A percentile compares a stretch with the other conserved stretches of the same genome.
These are phyloP conservation scores for Melanostigma gelatinosum DNA, from an alignment of 2,113 vertebrate species.

Conservation along the genomic window DNA sequence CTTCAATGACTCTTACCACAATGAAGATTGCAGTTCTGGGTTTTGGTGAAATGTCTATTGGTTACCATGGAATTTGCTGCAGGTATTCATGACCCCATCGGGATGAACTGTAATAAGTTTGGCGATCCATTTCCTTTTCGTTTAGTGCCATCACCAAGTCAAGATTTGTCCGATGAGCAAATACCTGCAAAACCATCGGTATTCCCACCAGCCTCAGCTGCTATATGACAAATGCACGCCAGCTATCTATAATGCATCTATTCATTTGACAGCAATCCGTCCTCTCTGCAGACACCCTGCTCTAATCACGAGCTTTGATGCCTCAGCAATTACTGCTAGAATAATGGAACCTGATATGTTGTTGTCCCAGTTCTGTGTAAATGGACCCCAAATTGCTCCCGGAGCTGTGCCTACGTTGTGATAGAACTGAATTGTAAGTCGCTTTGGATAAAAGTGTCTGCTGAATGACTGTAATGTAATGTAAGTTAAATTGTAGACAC, in stretches of 20 bases:
- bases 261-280: background rate
- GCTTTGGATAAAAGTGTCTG: no score
- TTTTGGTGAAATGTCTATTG: background rate
- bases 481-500: background rate
- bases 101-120: background rate
- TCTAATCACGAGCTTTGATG: background rate
- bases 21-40: background rate
- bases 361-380: background rate
- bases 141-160: background rate
- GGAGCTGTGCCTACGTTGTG: no score
- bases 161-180: background rate
- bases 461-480: no score
- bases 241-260: background rate
- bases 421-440: no score
- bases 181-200: background rate
- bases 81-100: background rate
- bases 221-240: background rate
- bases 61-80: background rate
- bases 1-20: background rate
- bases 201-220: background rate
- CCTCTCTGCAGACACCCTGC: background rate
- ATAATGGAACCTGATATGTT: conserved; percentile 29
- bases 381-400: background rate
- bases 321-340: background rate
- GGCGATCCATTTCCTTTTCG: background rate